phyloP scores from a whole-genome alignment of 2,113 vertebrate genomes.

The Cricetomys ansorgei region DNA sequence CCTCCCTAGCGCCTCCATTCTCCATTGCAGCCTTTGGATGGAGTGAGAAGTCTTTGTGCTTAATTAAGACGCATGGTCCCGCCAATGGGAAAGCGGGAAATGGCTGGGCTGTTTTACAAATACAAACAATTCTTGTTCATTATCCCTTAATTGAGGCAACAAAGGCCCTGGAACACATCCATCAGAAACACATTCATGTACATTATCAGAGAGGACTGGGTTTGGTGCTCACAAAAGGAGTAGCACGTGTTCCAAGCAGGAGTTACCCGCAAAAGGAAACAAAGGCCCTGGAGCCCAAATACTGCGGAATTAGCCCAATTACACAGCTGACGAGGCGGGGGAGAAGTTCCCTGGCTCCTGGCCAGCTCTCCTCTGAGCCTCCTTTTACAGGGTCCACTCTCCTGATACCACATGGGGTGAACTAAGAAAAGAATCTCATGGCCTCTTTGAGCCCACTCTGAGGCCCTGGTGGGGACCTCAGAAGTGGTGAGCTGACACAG shows the following conservation, averaged over 20 bases:
- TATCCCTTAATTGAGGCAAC: conserved; percentile 90
- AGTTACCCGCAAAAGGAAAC: conserved; percentile 86
- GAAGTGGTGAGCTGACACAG: neutral
- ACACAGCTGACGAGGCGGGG: conserved; percentile 83
- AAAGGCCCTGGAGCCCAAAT: conserved; percentile 85
- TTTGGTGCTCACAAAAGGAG: conserved; percentile 87
- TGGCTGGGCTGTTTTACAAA: conserved; percentile 88
- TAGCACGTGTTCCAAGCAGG: conserved; percentile 87
- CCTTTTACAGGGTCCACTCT: conserved; percentile 57
- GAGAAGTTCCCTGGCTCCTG: conserved; percentile 83
- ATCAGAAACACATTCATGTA: conserved; percentile 87
- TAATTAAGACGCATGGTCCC: conserved; percentile 87
- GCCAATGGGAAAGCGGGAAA: conserved; percentile 86
- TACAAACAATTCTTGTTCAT: conserved; percentile 90
- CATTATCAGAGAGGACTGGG: conserved; percentile 86
- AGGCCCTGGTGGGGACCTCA: neutral
- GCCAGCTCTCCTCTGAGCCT: conserved; percentile 77
- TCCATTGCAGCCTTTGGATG: conserved; percentile 51
- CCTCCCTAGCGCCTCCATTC: conserved; percentile 46
- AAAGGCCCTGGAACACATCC: conserved; percentile 90
- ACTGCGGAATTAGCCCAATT: conserved; percentile 88
- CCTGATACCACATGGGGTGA: neutral
- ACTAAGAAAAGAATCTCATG: neutral
- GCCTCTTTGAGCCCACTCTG: neutral
- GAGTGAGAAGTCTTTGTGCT: conserved; percentile 82